A percentile compares a stretch with the other conserved stretches of the same genome.
These are phyloP conservation scores for Meloidogyne chitwoodi DNA, from an alignment of 1,140 invertebrate species.

Conservation along the genomic window DNA sequence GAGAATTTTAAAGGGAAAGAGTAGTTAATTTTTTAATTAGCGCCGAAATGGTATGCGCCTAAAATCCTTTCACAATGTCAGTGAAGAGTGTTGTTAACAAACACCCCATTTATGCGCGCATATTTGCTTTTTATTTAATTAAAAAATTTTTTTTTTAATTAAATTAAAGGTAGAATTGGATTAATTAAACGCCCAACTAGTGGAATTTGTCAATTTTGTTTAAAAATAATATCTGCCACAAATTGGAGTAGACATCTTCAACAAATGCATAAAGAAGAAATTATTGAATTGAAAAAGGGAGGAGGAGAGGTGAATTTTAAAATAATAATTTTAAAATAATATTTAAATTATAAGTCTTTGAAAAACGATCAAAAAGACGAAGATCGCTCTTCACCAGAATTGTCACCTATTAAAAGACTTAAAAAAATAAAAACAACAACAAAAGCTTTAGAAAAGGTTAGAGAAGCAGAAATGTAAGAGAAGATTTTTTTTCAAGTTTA, in stretches of 20 bases:
- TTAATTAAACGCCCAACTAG: slow-evolving; percentile 1
- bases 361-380: background rate
- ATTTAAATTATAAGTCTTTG: background rate
- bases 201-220: slow-evolving; percentile 11
- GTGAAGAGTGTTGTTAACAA: too few species aligned
- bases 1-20: too few species aligned
- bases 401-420: background rate
- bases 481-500: too few species aligned
- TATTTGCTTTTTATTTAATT: too few species aligned
- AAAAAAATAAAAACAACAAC: background rate
- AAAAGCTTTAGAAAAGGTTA: background rate
- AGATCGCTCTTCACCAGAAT: slow-evolving; percentile 1
- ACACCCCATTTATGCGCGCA: background rate
- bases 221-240: slow-evolving; percentile 15
- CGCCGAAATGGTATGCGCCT: too few species aligned
- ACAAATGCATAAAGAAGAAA: background rate
- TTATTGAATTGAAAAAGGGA: background rate
- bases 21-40: too few species aligned
- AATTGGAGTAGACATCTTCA: slow-evolving; percentile 20
- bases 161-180: background rate
- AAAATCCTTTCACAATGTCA: too few species aligned
- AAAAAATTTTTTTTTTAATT: too few species aligned
- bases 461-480: background rate
- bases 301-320: background rate
- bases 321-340: background rate